Evolutionary conservation across 2,797 vertebrate genomes (phyloP), one percentile per base, ranked within the genome.

Genomic region (Morelia viridis): DNA sequence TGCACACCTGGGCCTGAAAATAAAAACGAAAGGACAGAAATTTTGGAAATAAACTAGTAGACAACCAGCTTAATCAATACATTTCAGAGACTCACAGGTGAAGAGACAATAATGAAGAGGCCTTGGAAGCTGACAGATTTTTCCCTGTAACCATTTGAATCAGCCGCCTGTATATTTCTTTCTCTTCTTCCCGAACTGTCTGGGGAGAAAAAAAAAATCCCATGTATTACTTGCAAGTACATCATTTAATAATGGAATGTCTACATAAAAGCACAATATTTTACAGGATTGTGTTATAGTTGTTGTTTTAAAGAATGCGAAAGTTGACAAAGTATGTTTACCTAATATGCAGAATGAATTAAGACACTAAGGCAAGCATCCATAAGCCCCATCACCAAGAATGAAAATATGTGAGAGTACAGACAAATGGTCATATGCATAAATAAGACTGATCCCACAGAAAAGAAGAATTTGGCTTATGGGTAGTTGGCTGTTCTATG

Each of bases 141-240:
- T 98, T 98, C 46, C 98, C 98, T 0, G 99, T 99, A 92, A 99
- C 98, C 97, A 99, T 97, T 95, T 98, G 98, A 86, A 99, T 97
- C 94, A 99, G 96, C 95, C 99, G 99, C 94, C 98, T 97, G 96
- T 99, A 99, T 91, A 99, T 98, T 95, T 99, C 99, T 93, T 98
- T 98, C 96, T 99, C 99, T 89, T 99, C 99, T 94, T 98, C 98
- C 87, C 98, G 95, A 93, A 99, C 98, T 0, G 98, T 99, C 99
- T 99, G 91, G 1, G 12, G 89, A 92, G 61, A 80, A 80, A 90
- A 71, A 46, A 24, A 46, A 24, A 91, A 84, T 0, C 86, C 83
- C 56, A 71, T 0, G 24, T 0, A 10, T 91, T 90, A 91, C 89
- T 93, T 57, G 83, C 22, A 93, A 31, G 0, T 28, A 93, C 91